Conservation (phyloP, 2,888 invertebrate genomes). For the Tenthredo mesomela region DNA sequence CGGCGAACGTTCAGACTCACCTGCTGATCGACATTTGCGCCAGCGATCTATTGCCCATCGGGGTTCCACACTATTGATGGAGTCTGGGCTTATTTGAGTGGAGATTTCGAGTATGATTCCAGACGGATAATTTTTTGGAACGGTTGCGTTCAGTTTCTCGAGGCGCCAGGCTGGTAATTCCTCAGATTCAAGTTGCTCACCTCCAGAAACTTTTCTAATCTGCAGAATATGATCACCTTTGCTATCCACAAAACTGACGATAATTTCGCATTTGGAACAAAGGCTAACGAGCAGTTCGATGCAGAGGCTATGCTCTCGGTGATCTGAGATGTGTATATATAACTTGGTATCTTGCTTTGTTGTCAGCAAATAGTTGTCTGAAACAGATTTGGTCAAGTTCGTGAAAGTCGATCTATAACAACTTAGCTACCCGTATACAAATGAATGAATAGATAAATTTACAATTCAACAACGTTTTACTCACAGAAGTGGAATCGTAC, state of each 20-base stretch:
- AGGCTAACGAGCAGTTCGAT: conserved; percentile 63
- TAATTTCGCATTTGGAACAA: conserved; percentile 60
- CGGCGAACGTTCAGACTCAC: conserved; percentile 16
- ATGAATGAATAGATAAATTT: too few relatives aligned
- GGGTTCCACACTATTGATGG: neutral
- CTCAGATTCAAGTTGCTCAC: neutral
- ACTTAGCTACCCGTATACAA: too few relatives aligned
- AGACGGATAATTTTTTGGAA: neutral
- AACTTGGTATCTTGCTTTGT: neutral
- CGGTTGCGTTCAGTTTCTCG: conserved; percentile 50
- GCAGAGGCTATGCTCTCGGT: conserved; percentile 56
- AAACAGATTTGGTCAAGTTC: neutral
- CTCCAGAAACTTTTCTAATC: conserved; percentile 36
- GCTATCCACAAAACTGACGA: conserved; percentile 54
- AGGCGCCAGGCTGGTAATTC: conserved; percentile 59
- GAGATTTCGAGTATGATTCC: neutral
- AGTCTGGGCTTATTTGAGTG: neutral
- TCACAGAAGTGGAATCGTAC: too few relatives aligned
- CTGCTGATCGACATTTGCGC: conserved; percentile 56
- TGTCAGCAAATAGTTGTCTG: neutral
- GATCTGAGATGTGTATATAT: neutral
- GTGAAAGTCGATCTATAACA: too few relatives aligned
- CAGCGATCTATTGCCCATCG: conserved; percentile 63
- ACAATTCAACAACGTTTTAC: too few relatives aligned
- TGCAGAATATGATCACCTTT: neutral